Evolutionary conservation across 2,888 invertebrate species (phyloP), one percentile per base, ranked within the genome.

Genomic region (Frankliniella fusca): DNA sequence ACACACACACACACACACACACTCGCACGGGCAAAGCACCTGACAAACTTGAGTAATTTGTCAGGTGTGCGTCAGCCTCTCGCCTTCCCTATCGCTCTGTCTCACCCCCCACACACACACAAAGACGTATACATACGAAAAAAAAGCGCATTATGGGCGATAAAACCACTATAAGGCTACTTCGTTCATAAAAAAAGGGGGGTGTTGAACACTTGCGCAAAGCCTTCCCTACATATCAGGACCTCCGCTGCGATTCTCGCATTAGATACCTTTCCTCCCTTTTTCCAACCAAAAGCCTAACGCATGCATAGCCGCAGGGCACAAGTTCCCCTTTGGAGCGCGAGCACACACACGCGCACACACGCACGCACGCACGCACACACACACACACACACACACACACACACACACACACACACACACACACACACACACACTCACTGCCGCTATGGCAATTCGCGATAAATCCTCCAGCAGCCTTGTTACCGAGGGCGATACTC

Each of bases 401-500:
- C 70, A 70, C 65, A 12, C 65, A 1, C 65, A 7, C 65, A 12
- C 65, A 65, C 65, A 65, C 65, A 65, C 65, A 12, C 65, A 1
- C 65, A 12, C 65, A 12, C n/a, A n/a, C n/a, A 65, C 23, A 3
- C 70, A 7, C 38, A 3, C 38, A 3, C 38, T 38, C 38, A 3
- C 38, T 38, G 3, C 5, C 5, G 2, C 38, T 12, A 23, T 27
- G 27, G 70, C 70, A 76, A 76, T 76, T 76, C 27, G 70, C 70
- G 70, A 76, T 76, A 76, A 76, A 76, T 76, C 70, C 70, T 76
- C 10, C 9, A 10, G n/a, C 61, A 18, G 61, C 61, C 70, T 76
- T 76, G 70, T 76, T 76, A 27, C 5, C 70, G 61, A 81, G n/a
- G 54, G 20, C 54, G 50, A 81, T 38, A 81, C 38, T 61, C 48